These are phyloP conservation scores for Thecocarcelia acutangulata DNA, from an alignment of 2,888 invertebrate species.

Conservation along the genomic window DNA sequence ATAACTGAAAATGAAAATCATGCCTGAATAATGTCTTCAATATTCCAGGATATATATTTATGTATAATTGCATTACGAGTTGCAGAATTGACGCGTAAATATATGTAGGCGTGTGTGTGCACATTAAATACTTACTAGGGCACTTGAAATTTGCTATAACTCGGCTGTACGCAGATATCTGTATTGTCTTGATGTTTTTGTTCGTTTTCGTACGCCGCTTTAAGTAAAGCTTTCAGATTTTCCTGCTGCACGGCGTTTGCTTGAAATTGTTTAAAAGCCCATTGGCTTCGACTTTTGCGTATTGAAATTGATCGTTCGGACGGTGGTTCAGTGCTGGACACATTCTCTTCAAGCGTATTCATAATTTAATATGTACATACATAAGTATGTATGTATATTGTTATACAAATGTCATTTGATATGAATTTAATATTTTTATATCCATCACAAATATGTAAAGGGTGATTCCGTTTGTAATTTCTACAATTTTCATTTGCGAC, in stretches of 20 bases:
- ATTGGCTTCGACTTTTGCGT: neutral
- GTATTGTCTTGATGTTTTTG: neutral
- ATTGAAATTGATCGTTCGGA: neutral
- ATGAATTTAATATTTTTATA: too few species aligned
- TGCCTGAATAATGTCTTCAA: neutral
- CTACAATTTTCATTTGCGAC: too few species aligned
- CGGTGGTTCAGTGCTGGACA: neutral
- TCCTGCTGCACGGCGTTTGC: neutral
- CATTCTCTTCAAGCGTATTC: neutral
- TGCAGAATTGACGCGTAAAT: neutral
- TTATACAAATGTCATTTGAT: neutral
- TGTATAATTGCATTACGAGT: neutral
- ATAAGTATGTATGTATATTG: neutral
- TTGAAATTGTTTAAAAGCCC: neutral
- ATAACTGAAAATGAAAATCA: conserved; percentile 48
- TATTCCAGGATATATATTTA: neutral
- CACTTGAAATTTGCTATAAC: conserved; percentile 70
- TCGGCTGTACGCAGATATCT: conserved; percentile 59
- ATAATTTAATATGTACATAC: conserved; percentile 11
- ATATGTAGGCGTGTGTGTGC: too few species aligned
- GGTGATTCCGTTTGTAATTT: too few species aligned
- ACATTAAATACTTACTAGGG: conserved; percentile 69
- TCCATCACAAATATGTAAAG: too few species aligned
- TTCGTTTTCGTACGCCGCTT: conserved; percentile 7
- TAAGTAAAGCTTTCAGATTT: conserved; percentile 11